These are phyloP conservation scores for Muscicapa striata DNA, from an alignment of 2,797 vertebrate genomes.

Conservation along the genomic window DNA sequence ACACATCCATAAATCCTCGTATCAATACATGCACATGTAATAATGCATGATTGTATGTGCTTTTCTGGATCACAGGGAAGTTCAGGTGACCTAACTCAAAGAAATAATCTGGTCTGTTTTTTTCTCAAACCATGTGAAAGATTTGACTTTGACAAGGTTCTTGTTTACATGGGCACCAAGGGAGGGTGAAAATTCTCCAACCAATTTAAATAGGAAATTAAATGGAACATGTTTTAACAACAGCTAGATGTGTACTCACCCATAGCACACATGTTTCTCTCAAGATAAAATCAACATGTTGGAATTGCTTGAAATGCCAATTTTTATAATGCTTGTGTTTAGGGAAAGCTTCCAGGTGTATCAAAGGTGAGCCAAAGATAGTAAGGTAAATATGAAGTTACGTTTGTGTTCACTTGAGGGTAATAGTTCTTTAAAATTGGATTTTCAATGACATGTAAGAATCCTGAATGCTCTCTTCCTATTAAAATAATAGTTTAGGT, in stretches of 20 bases:
- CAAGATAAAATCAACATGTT: not conserved
- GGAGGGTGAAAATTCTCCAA: not conserved
- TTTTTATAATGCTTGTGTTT: not conserved
- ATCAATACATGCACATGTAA: not conserved
- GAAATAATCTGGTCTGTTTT: not conserved
- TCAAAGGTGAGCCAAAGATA: constrained; percentile 44
- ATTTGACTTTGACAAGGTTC: not conserved
- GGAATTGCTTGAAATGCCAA: not conserved
- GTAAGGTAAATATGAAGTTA: constrained; percentile 25
- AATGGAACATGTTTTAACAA: not conserved
- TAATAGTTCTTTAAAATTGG: not conserved
- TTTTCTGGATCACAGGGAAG: not conserved
- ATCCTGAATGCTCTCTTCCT: not conserved
- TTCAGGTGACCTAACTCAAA: not conserved
- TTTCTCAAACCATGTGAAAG: not conserved
- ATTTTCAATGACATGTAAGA: not conserved
- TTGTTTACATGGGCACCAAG: not conserved
- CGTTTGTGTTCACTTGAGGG: constrained; percentile 5
- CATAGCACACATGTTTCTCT: not conserved
- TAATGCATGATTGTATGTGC: not conserved
- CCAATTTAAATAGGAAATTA: not conserved
- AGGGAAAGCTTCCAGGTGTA: not conserved
- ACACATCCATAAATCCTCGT: not conserved
- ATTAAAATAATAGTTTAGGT: not conserved
- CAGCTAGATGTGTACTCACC: not conserved